Conservation (phyloP, 2,797 vertebrate species). For the Falco berigora region DNA sequence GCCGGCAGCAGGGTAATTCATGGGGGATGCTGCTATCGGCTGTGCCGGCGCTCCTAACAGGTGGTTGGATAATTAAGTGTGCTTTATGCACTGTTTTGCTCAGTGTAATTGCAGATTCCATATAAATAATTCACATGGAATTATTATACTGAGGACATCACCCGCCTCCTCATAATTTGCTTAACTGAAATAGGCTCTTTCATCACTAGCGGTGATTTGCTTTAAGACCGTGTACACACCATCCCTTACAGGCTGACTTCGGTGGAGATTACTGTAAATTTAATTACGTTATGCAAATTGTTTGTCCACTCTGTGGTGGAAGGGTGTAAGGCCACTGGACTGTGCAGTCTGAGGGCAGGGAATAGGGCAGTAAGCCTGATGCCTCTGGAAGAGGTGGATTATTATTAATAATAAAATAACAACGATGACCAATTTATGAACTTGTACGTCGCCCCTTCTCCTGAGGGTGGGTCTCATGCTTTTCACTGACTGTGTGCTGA, state of each 20-base stretch:
- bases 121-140: conserved; percentile 82
- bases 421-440: fast-evolving
- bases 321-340: background rate
- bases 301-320: conserved; percentile 13
- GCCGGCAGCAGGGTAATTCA: background rate
- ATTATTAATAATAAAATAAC: background rate
- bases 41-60: conserved; percentile 70
- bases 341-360: background rate
- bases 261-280: conserved; percentile 33
- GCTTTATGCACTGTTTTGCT: conserved; percentile 77
- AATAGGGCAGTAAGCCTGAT: fast-evolving
- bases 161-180: conserved; percentile 74
- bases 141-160: conserved; percentile 75
- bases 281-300: conserved; percentile 63
- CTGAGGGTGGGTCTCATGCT: background rate
- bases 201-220: conserved; percentile 67
- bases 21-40: conserved; percentile 11
- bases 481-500: fast-evolving
- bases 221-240: conserved; percentile 55
- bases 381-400: background rate
- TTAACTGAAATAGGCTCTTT: conserved; percentile 75
- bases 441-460: fast-evolving
- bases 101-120: conserved; percentile 75
- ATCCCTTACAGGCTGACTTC: conserved; percentile 44
- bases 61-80: conserved; percentile 80